These are phyloP conservation scores for Euura lappo DNA, from an alignment of 1,140 invertebrate species.

Conservation along the genomic window DNA sequence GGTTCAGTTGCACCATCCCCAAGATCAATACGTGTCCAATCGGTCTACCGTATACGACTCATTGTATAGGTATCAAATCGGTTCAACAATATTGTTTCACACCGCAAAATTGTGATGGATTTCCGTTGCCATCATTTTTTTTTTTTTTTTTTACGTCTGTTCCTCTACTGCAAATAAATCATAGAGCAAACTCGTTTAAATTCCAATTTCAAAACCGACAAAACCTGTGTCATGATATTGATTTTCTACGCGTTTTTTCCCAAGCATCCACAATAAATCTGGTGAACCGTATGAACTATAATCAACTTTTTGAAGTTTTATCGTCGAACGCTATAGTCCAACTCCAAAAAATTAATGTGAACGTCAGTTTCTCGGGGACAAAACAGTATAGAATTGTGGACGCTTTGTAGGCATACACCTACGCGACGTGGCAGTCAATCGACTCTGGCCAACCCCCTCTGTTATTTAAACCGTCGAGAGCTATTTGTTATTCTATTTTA, in stretches of 20 bases:
- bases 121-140: background rate
- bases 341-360: no score
- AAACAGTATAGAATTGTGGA: no score
- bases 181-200: no score
- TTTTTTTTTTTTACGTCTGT: background rate
- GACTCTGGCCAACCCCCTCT: background rate
- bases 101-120: background rate
- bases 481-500: background rate
- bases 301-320: no score
- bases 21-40: conserved; percentile 7
- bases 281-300: background rate
- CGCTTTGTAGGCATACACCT: no score
- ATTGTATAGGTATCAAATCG: background rate
- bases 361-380: no score
- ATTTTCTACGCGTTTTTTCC: background rate
- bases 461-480: background rate
- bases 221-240: background rate
- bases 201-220: no score
- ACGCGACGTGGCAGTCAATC: background rate
- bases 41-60: background rate
- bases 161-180: no score
- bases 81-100: background rate
- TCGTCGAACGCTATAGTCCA: no score
- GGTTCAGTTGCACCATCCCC: background rate
- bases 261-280: background rate